Percentiles rank a stretch among this genome's conserved stretches.
Evolutionary conservation across 1,140 invertebrate genomes (phyloP).

Genomic region (Drosophila pallidifrons): DNA sequence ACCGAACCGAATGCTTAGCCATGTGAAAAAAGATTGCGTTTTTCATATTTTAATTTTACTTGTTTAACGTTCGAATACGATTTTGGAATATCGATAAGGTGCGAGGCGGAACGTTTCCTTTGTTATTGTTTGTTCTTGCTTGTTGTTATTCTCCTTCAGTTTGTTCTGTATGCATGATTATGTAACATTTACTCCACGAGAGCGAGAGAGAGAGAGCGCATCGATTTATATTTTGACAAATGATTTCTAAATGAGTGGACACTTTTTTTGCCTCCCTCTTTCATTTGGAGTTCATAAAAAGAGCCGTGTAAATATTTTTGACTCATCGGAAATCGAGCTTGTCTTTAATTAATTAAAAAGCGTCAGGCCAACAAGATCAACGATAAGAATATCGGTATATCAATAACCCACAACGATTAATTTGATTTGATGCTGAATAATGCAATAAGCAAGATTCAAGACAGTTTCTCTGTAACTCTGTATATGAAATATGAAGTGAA

Average conservation of each 20-base stretch:
- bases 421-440: slow-evolving; percentile 35
- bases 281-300: slow-evolving; percentile 53
- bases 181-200: slow-evolving; percentile 64
- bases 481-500: not conserved
- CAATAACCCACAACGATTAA: slow-evolving; percentile 27
- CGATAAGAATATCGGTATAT: slow-evolving; percentile 44
- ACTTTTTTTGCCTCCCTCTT: slow-evolving; percentile 48
- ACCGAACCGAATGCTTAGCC: slow-evolving; percentile 65
- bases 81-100: slow-evolving; percentile 82
- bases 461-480: not conserved
- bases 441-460: slow-evolving; percentile 3
- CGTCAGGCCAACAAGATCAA: slow-evolving; percentile 58
- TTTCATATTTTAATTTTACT: slow-evolving; percentile 83
- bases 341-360: slow-evolving; percentile 77
- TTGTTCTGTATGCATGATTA: slow-evolving; percentile 66
- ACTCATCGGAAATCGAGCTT: slow-evolving; percentile 33
- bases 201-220: slow-evolving; percentile 33
- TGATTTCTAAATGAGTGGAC: slow-evolving; percentile 80
- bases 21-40: slow-evolving; percentile 83
- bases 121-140: slow-evolving; percentile 50
- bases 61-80: slow-evolving; percentile 71
- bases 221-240: slow-evolving; percentile 83
- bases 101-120: slow-evolving; percentile 65
- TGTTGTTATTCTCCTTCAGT: slow-evolving; percentile 7
- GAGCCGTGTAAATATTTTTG: slow-evolving; percentile 54